Percentiles rank a stretch among this genome's conserved stretches.
Evolutionary conservation across 2,888 invertebrate genomes (phyloP).

Genomic region (Cartodere bifasciata): DNA sequence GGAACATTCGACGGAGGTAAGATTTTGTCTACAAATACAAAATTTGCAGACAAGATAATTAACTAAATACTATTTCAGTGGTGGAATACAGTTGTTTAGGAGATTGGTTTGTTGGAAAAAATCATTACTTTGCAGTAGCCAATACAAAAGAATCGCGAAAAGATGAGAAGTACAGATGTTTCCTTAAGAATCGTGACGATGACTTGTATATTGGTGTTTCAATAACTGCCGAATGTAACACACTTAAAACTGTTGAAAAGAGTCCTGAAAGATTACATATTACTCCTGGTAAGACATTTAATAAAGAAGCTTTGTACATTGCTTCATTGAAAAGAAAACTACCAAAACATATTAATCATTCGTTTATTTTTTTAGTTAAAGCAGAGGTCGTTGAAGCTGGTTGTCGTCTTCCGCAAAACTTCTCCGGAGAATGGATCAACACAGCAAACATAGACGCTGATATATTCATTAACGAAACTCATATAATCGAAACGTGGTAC

Average conservation of each 20-base stretch:
- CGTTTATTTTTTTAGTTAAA: conserved; percentile 39
- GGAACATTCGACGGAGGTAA: conserved; percentile 75
- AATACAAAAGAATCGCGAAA: conserved; percentile 92
- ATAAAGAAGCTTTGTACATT: not conserved
- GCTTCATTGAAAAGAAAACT: not conserved
- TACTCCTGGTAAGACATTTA: conserved; percentile 54
- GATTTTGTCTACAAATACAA: conserved; percentile 7
- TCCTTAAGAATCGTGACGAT: conserved; percentile 87
- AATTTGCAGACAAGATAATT: not conserved
- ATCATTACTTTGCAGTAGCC: conserved; percentile 94
- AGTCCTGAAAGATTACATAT: conserved; percentile 81
- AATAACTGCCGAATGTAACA: conserved; percentile 87
- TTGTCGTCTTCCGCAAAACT: conserved; percentile 86
- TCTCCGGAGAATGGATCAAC: conserved; percentile 91
- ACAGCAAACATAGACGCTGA: conserved; percentile 95
- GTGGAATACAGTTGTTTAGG: conserved; percentile 89
- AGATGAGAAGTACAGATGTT: conserved; percentile 90
- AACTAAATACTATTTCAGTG: conserved; percentile 33
- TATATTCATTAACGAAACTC: conserved; percentile 87
- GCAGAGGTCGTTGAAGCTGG: conserved; percentile 82
- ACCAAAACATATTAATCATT: not conserved
- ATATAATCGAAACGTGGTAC: conserved; percentile 90
- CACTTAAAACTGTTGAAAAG: conserved; percentile 83
- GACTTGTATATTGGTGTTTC: conserved; percentile 86
- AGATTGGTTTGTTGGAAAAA: conserved; percentile 92